Conservation (phyloP, 1,140 invertebrate species). For the Thaumatotibia leucotreta region DNA sequence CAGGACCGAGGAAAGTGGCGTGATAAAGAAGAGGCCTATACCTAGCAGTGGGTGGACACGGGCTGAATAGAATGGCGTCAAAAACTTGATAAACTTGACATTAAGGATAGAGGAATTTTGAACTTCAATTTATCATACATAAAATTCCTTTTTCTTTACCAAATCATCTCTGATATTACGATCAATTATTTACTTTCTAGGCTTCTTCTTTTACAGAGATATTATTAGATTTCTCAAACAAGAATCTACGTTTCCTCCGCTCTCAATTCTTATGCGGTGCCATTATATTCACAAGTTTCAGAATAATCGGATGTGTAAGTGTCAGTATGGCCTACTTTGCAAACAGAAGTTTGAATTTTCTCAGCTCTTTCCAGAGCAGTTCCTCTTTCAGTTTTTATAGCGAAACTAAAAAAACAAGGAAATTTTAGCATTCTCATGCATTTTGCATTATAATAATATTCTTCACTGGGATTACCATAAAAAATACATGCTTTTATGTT, state of each 20-base stretch:
- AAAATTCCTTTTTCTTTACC: no score
- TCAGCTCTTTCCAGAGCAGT: neutral
- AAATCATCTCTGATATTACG: no score
- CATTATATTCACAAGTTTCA: neutral
- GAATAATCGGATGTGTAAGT: neutral
- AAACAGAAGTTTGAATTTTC: neutral
- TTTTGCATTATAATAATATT: neutral
- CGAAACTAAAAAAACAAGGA: neutral
- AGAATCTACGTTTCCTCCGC: neutral
- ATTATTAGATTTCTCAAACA: neutral
- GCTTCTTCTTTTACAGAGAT: no score
- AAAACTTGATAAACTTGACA: no score
- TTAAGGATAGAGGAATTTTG: no score
- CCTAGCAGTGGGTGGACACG: no score
- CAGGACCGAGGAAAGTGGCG: no score
- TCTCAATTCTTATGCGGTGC: neutral
- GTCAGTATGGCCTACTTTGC: neutral
- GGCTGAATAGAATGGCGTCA: no score
- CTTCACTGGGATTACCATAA: neutral
- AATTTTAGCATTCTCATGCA: neutral
- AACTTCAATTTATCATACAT: no score
- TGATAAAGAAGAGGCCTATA: no score
- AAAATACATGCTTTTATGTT: neutral
- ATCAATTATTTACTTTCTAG: no score
- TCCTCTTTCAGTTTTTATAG: neutral